phyloP scores from a whole-genome alignment of 2,113 vertebrate species.

The Herpailurus yagouaroundi region DNA sequence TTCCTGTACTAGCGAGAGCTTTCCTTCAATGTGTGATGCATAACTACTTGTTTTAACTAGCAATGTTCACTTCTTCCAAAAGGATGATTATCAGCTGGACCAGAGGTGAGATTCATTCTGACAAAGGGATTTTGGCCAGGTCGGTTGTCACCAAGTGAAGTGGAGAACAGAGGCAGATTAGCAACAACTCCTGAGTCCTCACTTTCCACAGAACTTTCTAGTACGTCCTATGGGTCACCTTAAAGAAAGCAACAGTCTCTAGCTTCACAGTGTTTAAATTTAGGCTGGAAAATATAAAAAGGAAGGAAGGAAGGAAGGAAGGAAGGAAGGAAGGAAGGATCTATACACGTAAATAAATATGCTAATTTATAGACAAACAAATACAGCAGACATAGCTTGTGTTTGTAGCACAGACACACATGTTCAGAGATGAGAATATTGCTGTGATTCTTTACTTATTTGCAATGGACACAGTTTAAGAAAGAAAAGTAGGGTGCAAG shows the following conservation, averaged over 20 bases:
- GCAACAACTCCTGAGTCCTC: neutral
- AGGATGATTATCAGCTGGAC: slow-evolving; percentile 16
- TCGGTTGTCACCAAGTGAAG: neutral
- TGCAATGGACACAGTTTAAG: neutral
- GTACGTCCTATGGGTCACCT: neutral
- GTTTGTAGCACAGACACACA: neutral
- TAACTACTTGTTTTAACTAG: slow-evolving; percentile 36
- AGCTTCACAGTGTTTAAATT: neutral
- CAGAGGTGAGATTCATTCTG: slow-evolving; percentile 49
- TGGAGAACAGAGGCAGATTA: neutral
- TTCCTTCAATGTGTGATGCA: neutral
- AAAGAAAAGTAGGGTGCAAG: neutral
- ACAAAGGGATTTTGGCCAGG: neutral
- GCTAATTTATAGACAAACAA: neutral
- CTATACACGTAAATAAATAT: neutral
- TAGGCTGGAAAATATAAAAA: neutral
- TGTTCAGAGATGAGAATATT: neutral
- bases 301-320: neutral
- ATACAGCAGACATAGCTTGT: neutral
- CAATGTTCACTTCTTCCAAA: neutral
- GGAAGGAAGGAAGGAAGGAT: neutral
- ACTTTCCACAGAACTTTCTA: neutral
- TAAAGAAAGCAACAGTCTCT: neutral
- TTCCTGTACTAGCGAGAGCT: neutral
- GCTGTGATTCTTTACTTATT: neutral